Evolutionary conservation across 2,797 vertebrate species (phyloP).

Genomic region (Balearica regulorum): DNA sequence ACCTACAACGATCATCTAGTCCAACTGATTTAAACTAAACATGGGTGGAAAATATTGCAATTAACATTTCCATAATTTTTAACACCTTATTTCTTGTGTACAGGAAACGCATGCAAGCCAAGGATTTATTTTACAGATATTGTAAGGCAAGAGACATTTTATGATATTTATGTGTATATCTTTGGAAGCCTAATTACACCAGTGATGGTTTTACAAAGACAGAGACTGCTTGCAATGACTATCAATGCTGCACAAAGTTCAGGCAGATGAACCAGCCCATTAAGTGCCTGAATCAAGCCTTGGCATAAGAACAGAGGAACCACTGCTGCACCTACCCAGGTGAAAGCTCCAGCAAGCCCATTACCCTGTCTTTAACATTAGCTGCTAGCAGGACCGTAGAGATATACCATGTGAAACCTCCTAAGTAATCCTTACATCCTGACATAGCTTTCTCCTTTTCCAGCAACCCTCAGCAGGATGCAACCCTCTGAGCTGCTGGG

Average conservation of each 20-base stretch:
- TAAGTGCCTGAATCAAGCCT: neutral
- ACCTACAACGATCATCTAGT: neutral
- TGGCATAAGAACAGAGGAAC: neutral
- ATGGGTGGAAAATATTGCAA: neutral
- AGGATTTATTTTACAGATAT: neutral
- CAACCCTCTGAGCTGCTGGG: neutral
- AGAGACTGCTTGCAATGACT: neutral
- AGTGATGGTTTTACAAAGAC: neutral
- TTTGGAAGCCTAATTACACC: neutral
- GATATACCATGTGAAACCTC: neutral
- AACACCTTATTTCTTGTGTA: neutral
- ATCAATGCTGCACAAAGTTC: neutral
- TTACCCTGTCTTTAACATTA: neutral
- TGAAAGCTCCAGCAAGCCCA: neutral
- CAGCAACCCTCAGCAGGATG: neutral
- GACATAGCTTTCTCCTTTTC: neutral
- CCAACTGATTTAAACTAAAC: neutral
- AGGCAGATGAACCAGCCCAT: neutral
- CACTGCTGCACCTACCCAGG: neutral
- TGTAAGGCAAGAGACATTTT: neutral
- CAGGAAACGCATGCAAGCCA: neutral
- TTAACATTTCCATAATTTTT: neutral
- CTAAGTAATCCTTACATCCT: neutral
- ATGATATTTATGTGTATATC: neutral
- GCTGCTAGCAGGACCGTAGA: neutral